Conservation (phyloP, 1,140 invertebrate genomes). For the Drosophila obscura region DNA sequence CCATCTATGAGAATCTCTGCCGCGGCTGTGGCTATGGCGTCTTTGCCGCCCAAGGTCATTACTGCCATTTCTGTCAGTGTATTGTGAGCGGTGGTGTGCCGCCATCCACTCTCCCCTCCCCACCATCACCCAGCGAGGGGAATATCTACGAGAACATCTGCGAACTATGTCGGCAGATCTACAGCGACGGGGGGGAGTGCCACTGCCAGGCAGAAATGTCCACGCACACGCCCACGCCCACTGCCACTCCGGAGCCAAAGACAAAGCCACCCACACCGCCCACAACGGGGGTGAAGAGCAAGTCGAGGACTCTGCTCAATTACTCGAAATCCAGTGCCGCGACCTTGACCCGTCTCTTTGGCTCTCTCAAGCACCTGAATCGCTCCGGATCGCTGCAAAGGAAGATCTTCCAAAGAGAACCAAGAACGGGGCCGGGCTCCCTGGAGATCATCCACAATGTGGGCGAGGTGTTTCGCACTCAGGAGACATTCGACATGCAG, state of each 20-base stretch:
- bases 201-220: slow-evolving; percentile 28
- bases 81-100: slow-evolving; percentile 64
- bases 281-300: slow-evolving; percentile 26
- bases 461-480: slow-evolving; percentile 75
- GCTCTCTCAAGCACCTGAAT: slow-evolving; percentile 71
- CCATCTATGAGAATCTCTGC: slow-evolving; percentile 81
- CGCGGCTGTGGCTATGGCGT: slow-evolving; percentile 79
- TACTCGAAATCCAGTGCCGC: slow-evolving; percentile 65
- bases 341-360: slow-evolving; percentile 67
- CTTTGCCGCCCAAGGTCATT: slow-evolving; percentile 71
- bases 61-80: slow-evolving; percentile 78
- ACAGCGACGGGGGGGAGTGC: slow-evolving; percentile 65
- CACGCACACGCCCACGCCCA: slow-evolving; percentile 6
- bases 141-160: slow-evolving; percentile 81
- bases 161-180: slow-evolving; percentile 63
- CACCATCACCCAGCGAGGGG: slow-evolving; percentile 24
- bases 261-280: background rate
- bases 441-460: slow-evolving; percentile 80
- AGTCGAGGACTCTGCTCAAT: slow-evolving; percentile 60
- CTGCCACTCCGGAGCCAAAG: slow-evolving; percentile 1
- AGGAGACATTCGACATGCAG: slow-evolving; percentile 76
- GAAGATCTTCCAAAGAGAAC: slow-evolving; percentile 36
- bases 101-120: background rate
- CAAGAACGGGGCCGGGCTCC: slow-evolving; percentile 35
- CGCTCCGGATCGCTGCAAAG: slow-evolving; percentile 59